phyloP scores from a whole-genome alignment of 2,888 invertebrate species.

The Zhuqinia jingwanae region DNA sequence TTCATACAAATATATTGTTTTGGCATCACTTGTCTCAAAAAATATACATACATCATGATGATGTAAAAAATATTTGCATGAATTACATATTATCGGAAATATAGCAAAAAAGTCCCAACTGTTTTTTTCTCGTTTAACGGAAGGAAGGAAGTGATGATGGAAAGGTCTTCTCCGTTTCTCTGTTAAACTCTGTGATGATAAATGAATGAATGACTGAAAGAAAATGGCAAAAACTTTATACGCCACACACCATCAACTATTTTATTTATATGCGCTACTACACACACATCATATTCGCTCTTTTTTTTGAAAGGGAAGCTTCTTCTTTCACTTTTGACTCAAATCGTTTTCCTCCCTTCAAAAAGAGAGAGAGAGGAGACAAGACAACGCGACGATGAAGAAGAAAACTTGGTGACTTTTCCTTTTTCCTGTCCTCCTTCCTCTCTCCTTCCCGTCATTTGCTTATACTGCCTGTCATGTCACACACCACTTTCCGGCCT shows the following conservation, averaged over 20 bases:
- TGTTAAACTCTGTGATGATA: neutral
- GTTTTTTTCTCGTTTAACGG: slow-evolving; percentile 28
- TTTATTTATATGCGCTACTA: neutral
- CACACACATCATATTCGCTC: neutral
- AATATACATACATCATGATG: too few species aligned
- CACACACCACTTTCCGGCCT: slow-evolving; percentile 65
- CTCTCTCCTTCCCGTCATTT: slow-evolving; percentile 66
- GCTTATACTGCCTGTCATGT: slow-evolving; percentile 69
- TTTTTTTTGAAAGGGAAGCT: slow-evolving; percentile 26
- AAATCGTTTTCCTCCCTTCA: slow-evolving; percentile 40
- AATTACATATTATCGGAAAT: too few species aligned
- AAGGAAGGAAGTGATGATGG: slow-evolving; percentile 58
- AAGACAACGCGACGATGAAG: slow-evolving; percentile 1
- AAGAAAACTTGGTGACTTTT: slow-evolving; percentile 65
- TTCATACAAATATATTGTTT: too few species aligned
- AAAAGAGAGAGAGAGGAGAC: neutral
- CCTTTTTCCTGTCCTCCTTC: slow-evolving; percentile 69
- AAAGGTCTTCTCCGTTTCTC: slow-evolving; percentile 49
- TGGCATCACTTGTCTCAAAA: too few species aligned
- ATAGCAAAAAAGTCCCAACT: neutral
- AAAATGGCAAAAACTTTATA: slow-evolving; percentile 7
- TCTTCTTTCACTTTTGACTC: neutral
- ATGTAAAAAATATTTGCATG: too few species aligned
- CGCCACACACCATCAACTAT: neutral
- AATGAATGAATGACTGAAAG: slow-evolving; percentile 20